phyloP scores from a whole-genome alignment of 2,888 invertebrate genomes.

The Automeris io region DNA sequence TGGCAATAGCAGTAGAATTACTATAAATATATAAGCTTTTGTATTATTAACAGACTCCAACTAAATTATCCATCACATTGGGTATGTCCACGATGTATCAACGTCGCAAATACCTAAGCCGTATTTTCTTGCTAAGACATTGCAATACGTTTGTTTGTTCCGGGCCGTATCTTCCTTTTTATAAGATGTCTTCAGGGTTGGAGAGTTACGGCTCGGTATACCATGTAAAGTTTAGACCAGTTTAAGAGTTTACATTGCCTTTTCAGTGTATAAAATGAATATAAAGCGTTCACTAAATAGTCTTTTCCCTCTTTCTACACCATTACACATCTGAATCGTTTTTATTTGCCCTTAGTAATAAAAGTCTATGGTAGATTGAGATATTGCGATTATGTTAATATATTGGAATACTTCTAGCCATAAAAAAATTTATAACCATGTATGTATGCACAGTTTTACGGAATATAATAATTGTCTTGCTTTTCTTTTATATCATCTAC shows the following conservation, averaged over 20 bases:
- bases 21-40: too few species aligned
- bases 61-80: conserved; percentile 2
- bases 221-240: conserved; percentile 38
- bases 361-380: too few species aligned
- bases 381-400: too few species aligned
- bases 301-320: too few species aligned
- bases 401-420: too few species aligned
- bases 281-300: not conserved
- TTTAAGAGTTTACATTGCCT: conserved; percentile 31
- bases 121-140: conserved; percentile 44
- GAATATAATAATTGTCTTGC: too few species aligned
- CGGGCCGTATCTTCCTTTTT: conserved; percentile 55
- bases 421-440: too few species aligned
- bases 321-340: too few species aligned
- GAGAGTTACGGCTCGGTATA: conserved; percentile 46
- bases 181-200: conserved; percentile 46
- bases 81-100: conserved; percentile 6
- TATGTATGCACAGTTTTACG: too few species aligned
- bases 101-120: conserved; percentile 26
- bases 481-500: too few species aligned
- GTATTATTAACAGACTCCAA: not conserved
- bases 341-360: too few species aligned
- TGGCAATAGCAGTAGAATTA: too few species aligned
- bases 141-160: conserved; percentile 63
- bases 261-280: conserved; percentile 7